phyloP scores from a whole-genome alignment of 2,888 invertebrate species.

The Plebejus anna region DNA sequence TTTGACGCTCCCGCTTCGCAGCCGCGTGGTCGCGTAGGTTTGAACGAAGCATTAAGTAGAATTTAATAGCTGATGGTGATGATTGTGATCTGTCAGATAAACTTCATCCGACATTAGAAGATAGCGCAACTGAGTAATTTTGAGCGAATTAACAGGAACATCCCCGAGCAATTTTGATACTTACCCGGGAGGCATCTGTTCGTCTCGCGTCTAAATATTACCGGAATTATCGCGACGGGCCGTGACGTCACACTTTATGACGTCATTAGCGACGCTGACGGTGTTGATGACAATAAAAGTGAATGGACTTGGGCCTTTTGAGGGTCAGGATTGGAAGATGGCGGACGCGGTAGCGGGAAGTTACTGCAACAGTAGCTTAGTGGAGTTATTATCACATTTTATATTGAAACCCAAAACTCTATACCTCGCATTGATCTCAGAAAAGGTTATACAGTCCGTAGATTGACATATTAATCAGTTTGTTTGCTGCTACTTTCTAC shows the following conservation, averaged over 20 bases:
- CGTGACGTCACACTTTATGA: constrained; percentile 47
- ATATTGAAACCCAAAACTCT: too few relatives aligned
- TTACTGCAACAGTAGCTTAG: background rate
- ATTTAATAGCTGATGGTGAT: background rate
- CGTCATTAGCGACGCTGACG: constrained; percentile 40
- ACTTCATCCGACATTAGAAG: background rate
- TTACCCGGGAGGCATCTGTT: constrained; percentile 30
- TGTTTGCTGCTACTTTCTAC: too few relatives aligned
- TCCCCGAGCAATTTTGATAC: constrained; percentile 20
- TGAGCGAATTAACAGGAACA: constrained; percentile 24
- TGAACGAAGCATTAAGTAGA: too few relatives aligned
- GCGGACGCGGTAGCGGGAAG: background rate
- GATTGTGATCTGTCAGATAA: background rate
- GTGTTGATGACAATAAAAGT: constrained; percentile 33
- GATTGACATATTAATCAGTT: too few relatives aligned
- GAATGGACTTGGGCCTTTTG: constrained; percentile 24
- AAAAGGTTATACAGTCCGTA: too few relatives aligned
- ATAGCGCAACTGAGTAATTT: constrained; percentile 1
- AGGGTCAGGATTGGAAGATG: background rate
- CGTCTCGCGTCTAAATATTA: constrained; percentile 44
- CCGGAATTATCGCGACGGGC: constrained; percentile 51
- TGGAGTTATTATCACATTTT: background rate
- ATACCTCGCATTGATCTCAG: too few relatives aligned
- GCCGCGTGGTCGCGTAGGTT: too few relatives aligned
- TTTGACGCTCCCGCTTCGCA: too few relatives aligned